Base-by-base conservation (phyloP, 2,113 vertebrate species). In the Emydocephalus ijimae region DNA sequence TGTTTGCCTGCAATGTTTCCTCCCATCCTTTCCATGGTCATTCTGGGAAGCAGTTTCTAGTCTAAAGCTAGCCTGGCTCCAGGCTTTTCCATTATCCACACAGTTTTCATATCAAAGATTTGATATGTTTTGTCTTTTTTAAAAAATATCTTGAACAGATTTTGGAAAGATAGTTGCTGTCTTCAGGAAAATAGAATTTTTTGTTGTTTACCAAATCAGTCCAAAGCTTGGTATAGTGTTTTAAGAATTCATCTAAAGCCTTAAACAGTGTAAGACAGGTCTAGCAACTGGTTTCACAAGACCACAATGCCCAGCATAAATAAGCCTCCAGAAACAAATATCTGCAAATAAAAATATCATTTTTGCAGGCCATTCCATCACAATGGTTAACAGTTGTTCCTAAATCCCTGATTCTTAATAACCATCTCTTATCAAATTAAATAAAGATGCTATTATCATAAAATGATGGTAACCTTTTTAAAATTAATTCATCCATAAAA, bases 51-150 rank as follows among this genome's bases (percentile, higher is more conserved):
- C 45, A 0, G 93, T 29, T 3, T 0, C 0, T 0, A 0, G 92
- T 95, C 89, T 94, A 96, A 93, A 94, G 92, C 95, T 95, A 96
- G 91, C 89, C 95, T 96, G 96, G 95, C 96, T 96, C 96, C 95
- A 5, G 95, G 57, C 94, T 94, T 93, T 96, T 93, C 97, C 85
- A 96, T 96, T 96, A 96, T 96, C 96, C 93, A 93, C 94, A 95
- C 93, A 95, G 92, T 95, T 96, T 95, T 95, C 95, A 64, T 90
- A 91, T 96, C 95, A 95, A 96, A 95, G 95, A 94, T 90, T 23
- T 94, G 91, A 96, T n/a, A 94, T 48, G 93, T 93, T 93, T 92
- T 50, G 64, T 88, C 34, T 57, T 85, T 4, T 29, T 61, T 39
- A n/a, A 5, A n/a, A 4, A 64, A 74, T 61, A 74, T 64, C 92